Base-by-base conservation (phyloP, 1,140 invertebrate species). In the Ooceraea biroi region DNA sequence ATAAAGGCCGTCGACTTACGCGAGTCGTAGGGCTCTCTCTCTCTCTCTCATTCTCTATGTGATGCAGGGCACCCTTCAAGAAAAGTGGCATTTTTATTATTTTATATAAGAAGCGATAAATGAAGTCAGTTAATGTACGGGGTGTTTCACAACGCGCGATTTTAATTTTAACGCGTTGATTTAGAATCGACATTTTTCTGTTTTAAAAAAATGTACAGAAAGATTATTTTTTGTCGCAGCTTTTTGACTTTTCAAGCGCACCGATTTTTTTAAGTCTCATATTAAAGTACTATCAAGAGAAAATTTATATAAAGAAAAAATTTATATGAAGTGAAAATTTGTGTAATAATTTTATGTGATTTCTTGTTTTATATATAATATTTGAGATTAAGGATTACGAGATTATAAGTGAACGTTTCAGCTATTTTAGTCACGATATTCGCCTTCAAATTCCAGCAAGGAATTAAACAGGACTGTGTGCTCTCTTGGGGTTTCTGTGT, bases 1-100 rank as follows among this genome's bases (percentile, higher is more conserved):
- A 71, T 80, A 80, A 80, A 57, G 76, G 76, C 25, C 63, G 50
- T 80, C 76, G 76, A 58, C 76, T 80, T 58, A n/a, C 17, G 50
- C 50, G 17, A 69, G 4, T 76, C 57, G 22, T 19, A 68, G 44
- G 22, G 63, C 19, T 36, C 41, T 22, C 41, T 71, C 48, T 55
- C 27, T 55, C 30, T 48, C 41, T 25, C 61, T 44, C 65, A 22
- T 3, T 48, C 22, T 68, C 19, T 66, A 12, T 27, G n/a, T 57
- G 50, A 69, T 36, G 63, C 22, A 78, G 65, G 12, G 48, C 65
- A 11, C 25, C 52, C 71, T 36, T 80, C 65, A 71, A 80, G 76
- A 69, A 80, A 71, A 41, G 48, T 8, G 30, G 30, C 30, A 57
- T 66, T 50, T 69, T 71, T 46, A 12, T 80, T 78, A 41, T 3